A percentile compares a stretch with the other conserved stretches of the same genome.
These are phyloP conservation scores for Bradypodion pumilum DNA, from an alignment of 2,797 vertebrate species.

Conservation along the genomic window DNA sequence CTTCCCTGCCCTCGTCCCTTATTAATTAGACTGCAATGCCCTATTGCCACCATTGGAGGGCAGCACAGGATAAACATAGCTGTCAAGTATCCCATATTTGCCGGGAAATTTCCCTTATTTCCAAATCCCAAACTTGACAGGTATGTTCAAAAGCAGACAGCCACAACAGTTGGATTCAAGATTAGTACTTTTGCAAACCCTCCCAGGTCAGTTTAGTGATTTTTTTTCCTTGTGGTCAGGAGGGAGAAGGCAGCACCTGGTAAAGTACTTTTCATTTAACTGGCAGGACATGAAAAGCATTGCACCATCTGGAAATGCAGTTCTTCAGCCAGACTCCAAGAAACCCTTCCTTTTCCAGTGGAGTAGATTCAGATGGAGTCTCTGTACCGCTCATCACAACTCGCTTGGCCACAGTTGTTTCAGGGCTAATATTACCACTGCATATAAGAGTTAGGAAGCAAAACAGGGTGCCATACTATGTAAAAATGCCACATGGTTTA, in stretches of 20 bases:
- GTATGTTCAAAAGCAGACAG: too few relatives aligned
- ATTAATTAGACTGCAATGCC: too few relatives aligned
- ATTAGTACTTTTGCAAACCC: neutral
- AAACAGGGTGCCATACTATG: conserved; percentile 33
- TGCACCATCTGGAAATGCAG: conserved; percentile 55
- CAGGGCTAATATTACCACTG: neutral
- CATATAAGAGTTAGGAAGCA: conserved; percentile 27
- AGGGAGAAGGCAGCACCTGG: neutral
- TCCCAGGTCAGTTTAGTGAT: conserved; percentile 3
- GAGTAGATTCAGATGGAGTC: neutral
- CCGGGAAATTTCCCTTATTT: too few relatives aligned
- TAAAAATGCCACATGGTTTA: conserved; percentile 7
- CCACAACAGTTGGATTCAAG: neutral
- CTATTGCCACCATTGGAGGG: too few relatives aligned
- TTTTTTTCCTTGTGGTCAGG: neutral
- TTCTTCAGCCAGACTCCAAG: conserved; percentile 12
- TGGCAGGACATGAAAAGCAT: conserved; percentile 22
- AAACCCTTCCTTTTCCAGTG: conserved; percentile 11
- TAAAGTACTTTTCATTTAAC: neutral
- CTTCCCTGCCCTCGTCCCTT: too few relatives aligned
- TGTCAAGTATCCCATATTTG: too few relatives aligned
- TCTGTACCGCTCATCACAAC: neutral
- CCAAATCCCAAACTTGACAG: too few relatives aligned
- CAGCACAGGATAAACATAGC: too few relatives aligned
- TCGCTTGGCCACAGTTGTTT: neutral